Evolutionary conservation across 2,888 invertebrate genomes (phyloP).

Genomic region (Cantharis rufa): DNA sequence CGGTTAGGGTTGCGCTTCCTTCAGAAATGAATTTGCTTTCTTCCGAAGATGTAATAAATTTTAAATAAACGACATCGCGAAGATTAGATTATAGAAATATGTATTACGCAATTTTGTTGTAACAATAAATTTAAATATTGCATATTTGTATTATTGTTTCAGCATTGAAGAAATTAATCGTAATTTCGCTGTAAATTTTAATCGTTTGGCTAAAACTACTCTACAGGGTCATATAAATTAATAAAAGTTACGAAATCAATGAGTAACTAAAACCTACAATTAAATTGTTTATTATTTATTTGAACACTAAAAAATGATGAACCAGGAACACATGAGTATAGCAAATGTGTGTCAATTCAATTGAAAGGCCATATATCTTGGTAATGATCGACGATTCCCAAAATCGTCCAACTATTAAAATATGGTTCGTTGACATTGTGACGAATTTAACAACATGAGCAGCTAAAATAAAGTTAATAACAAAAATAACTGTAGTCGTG

Average conservation of each 20-base stretch:
- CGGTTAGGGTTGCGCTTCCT: not conserved
- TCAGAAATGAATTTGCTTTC: not conserved
- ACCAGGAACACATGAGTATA: constrained; percentile 26
- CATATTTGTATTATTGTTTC: constrained; percentile 14
- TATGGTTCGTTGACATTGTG: constrained; percentile 23
- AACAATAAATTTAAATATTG: not conserved
- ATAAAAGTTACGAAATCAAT: constrained; percentile 30
- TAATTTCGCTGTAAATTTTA: constrained; percentile 10
- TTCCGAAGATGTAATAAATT: not conserved
- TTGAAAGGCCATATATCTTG: constrained; percentile 12
- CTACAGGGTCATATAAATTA: constrained; percentile 28
- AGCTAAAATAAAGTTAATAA: not conserved
- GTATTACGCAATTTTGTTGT: not conserved
- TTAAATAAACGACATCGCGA: not conserved
- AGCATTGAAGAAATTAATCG: constrained; percentile 21
- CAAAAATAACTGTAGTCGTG: constrained; percentile 1
- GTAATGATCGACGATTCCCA: constrained; percentile 17
- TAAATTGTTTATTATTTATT: constrained; percentile 21
- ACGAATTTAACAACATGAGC: constrained; percentile 7
- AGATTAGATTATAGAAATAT: not conserved
- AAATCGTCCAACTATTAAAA: constrained; percentile 23
- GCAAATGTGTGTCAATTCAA: constrained; percentile 28
- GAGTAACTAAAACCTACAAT: constrained; percentile 29
- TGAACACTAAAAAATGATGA: constrained; percentile 11
- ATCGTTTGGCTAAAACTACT: constrained; percentile 13